These are phyloP conservation scores for Spodoptera littoralis DNA, from an alignment of 2,888 invertebrate species.

Conservation along the genomic window DNA sequence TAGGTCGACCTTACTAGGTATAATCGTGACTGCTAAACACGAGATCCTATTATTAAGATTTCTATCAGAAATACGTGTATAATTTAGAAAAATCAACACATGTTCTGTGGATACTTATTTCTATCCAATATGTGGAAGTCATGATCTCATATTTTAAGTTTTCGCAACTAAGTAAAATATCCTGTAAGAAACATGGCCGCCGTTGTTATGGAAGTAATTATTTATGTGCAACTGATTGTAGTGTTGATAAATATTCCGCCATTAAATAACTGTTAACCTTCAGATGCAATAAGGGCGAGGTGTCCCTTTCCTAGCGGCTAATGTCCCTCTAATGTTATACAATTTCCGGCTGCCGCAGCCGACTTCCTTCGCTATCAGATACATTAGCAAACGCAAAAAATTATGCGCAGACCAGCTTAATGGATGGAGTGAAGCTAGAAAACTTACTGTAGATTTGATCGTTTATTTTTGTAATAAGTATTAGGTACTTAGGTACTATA, in stretches of 20 bases:
- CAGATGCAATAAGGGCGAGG: slow-evolving; percentile 58
- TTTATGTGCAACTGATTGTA: slow-evolving; percentile 36
- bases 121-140: no score
- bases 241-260: slow-evolving; percentile 49
- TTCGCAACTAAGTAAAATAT: no score
- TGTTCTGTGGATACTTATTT: no score
- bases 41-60: no score
- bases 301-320: slow-evolving; percentile 77
- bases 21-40: no score
- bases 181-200: slow-evolving; percentile 17
- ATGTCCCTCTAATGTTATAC: slow-evolving; percentile 79
- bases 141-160: no score
- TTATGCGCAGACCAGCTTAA: slow-evolving; percentile 53
- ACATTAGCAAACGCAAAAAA: slow-evolving; percentile 72
- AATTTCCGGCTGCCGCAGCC: slow-evolving; percentile 75
- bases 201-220: slow-evolving; percentile 35
- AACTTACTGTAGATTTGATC: no score
- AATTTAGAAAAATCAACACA: no score
- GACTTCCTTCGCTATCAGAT: slow-evolving; percentile 74
- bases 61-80: no score
- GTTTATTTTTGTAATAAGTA: no score
- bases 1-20: no score
- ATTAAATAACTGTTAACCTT: slow-evolving; percentile 50
- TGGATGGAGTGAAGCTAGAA: slow-evolving; percentile 18
- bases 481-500: no score